Conservation (phyloP, 2,113 vertebrate genomes). For the Noctilio leporinus region DNA sequence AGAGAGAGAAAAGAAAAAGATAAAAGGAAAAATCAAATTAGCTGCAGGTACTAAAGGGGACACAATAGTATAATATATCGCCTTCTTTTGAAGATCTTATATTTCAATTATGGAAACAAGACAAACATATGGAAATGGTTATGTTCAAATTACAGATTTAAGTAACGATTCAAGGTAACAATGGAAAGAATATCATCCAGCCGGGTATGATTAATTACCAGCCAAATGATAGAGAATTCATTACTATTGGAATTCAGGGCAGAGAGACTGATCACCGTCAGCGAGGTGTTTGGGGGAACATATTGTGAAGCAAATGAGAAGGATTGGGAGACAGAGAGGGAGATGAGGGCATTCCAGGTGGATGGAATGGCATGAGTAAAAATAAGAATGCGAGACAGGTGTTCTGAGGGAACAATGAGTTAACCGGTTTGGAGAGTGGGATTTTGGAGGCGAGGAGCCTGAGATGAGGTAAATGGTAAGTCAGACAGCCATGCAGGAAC, state of each 20-base stretch:
- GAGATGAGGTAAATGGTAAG: constrained; percentile 66
- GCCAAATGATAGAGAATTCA: constrained; percentile 13
- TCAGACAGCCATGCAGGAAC: constrained; percentile 66
- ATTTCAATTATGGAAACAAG: constrained; percentile 36
- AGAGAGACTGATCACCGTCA: neutral
- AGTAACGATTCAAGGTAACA: constrained; percentile 54
- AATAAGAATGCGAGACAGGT: constrained; percentile 59
- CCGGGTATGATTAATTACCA: constrained; percentile 24
- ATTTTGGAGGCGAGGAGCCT: constrained; percentile 51
- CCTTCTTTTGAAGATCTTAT: constrained; percentile 46
- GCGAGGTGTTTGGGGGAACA: constrained; percentile 34
- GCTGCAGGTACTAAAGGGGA: neutral
- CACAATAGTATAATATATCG: neutral
- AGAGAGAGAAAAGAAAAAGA: neutral
- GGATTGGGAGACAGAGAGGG: constrained; percentile 23
- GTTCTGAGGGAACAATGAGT: constrained; percentile 65
- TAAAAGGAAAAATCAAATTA: neutral
- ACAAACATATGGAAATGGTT: constrained; percentile 55
- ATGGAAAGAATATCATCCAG: constrained; percentile 30
- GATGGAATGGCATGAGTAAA: constrained; percentile 45
- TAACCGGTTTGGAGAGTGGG: constrained; percentile 65
- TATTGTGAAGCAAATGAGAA: constrained; percentile 46
- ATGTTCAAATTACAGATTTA: constrained; percentile 53
- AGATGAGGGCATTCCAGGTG: constrained; percentile 50
- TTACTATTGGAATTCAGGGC: constrained; percentile 28